phyloP scores from a whole-genome alignment of 2,888 invertebrate genomes.

The Melanostoma mellinum region DNA sequence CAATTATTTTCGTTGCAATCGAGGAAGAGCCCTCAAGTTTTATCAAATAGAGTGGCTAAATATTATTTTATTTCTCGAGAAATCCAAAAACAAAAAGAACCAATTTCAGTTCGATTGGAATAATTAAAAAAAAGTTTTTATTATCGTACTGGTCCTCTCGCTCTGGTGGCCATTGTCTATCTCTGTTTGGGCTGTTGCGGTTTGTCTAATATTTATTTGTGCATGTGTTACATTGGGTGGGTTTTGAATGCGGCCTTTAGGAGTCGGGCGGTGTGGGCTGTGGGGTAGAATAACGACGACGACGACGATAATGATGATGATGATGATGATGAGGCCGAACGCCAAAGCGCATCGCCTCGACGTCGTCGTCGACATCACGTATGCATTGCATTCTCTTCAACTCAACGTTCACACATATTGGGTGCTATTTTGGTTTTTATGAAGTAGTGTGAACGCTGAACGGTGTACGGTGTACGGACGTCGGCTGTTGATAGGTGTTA shows the following conservation, averaged over 20 bases:
- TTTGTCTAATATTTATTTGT: slow-evolving; percentile 47
- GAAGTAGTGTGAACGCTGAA: neutral
- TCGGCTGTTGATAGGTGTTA: slow-evolving; percentile 7
- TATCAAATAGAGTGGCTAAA: neutral
- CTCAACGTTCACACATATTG: slow-evolving; percentile 27
- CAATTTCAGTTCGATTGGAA: slow-evolving; percentile 2
- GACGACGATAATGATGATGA: slow-evolving; percentile 25
- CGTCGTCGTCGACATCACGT: slow-evolving; percentile 40
- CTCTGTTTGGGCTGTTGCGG: slow-evolving; percentile 20
- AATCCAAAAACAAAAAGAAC: neutral
- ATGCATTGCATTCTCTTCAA: slow-evolving; percentile 55
- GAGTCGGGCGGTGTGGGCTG: slow-evolving; percentile 1
- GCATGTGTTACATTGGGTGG: slow-evolving; percentile 45
- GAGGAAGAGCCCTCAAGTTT: no score
- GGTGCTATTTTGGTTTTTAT: slow-evolving; percentile 64
- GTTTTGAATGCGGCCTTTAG: neutral
- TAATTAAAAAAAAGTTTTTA: slow-evolving; percentile 24
- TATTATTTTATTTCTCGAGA: neutral
- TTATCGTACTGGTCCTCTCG: slow-evolving; percentile 2
- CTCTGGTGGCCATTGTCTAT: slow-evolving; percentile 3
- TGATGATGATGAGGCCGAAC: slow-evolving; percentile 29
- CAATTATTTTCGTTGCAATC: no score
- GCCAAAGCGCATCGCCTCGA: slow-evolving; percentile 40
- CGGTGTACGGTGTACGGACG: neutral
- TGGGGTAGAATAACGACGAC: slow-evolving; percentile 4